These are phyloP conservation scores for Drosophila arawakana DNA, from an alignment of 1,140 invertebrate genomes.

Conservation along the genomic window DNA sequence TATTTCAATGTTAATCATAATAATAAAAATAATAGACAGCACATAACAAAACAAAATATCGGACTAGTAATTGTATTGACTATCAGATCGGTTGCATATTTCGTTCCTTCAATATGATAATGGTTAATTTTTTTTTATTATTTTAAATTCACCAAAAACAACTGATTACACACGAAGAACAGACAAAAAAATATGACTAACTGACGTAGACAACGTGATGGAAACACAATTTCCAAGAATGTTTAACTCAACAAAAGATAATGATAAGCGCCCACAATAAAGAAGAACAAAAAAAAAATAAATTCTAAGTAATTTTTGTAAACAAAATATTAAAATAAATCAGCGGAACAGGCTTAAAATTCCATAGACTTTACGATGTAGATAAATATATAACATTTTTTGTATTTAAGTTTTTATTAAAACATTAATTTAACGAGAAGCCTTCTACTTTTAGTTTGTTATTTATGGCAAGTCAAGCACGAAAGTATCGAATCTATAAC, in stretches of 20 bases:
- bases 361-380: no score
- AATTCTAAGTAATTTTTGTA: background rate
- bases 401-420: no score
- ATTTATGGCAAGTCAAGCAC: no score
- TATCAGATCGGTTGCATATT: slow-evolving; percentile 22
- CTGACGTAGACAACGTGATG: background rate
- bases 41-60: slow-evolving; percentile 9
- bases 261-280: background rate
- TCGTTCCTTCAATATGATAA: slow-evolving; percentile 15
- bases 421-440: no score
- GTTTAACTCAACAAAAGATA: slow-evolving; percentile 4
- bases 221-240: slow-evolving; percentile 37
- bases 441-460: no score
- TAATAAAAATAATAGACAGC: background rate
- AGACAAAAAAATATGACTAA: slow-evolving; percentile 36
- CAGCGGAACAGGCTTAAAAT: no score
- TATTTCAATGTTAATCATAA: slow-evolving; percentile 17
- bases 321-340: no score
- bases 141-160: background rate
- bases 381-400: no score
- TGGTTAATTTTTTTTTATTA: slow-evolving; percentile 7
- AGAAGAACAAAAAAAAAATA: slow-evolving; percentile 1
- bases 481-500: no score
- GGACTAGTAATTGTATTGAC: slow-evolving; percentile 7
- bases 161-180: slow-evolving; percentile 6